Conservation (phyloP, 2,113 vertebrate genomes). For the Harpagus bidentatus region DNA sequence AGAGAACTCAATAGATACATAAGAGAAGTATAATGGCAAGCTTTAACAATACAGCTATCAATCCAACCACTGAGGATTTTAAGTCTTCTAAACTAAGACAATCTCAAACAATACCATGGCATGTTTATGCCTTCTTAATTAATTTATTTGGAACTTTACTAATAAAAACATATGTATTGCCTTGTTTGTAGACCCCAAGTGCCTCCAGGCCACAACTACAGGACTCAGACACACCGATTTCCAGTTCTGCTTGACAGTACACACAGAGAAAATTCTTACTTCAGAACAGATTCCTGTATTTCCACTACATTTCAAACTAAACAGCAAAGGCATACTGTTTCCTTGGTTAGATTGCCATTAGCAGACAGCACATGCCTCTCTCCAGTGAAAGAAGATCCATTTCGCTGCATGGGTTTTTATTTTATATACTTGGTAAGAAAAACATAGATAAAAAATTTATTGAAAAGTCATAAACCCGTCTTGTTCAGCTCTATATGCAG, state of each 20-base stretch:
- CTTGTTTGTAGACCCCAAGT: background rate
- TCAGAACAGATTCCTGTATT: background rate
- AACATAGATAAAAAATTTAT: background rate
- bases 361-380: background rate
- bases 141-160: background rate
- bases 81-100: background rate
- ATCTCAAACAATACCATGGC: background rate
- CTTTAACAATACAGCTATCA: background rate
- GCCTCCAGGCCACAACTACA: background rate
- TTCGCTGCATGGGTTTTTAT: background rate
- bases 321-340: background rate
- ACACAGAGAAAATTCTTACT: background rate
- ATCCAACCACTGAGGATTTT: background rate
- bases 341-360: background rate
- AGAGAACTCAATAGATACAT: background rate
- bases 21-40: background rate
- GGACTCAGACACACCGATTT: background rate
- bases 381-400: background rate
- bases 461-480: conserved; percentile 17
- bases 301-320: background rate
- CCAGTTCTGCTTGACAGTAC: background rate
- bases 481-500: background rate
- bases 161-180: background rate
- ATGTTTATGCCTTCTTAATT: background rate
- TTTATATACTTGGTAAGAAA: background rate